Evolutionary conservation across 2,888 invertebrate species (phyloP).

Genomic region (Agrilus mali): DNA sequence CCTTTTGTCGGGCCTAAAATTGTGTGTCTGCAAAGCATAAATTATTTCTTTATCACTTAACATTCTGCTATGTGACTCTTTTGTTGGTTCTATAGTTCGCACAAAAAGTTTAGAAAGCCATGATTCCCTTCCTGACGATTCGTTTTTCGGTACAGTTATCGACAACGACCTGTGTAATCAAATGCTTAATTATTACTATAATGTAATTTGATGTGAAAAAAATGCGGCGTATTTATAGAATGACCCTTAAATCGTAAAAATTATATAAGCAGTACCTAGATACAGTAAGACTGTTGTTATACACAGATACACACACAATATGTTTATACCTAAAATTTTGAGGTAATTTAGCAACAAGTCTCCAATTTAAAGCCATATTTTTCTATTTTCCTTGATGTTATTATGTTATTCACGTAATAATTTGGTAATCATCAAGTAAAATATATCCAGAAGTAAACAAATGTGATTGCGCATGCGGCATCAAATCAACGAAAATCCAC

Average conservation of each 20-base stretch:
- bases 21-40: conserved; percentile 91
- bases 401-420: no score
- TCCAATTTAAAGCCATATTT: conserved; percentile 27
- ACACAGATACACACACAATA: neutral
- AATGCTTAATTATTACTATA: neutral
- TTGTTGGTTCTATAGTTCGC: conserved; percentile 84
- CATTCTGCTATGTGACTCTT: conserved; percentile 93
- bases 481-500: no score
- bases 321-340: conserved; percentile 24
- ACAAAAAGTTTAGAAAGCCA: conserved; percentile 85
- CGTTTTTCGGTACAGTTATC: conserved; percentile 35
- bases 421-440: no score
- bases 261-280: neutral
- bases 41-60: conserved; percentile 92
- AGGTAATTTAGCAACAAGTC: conserved; percentile 21
- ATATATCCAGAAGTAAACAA: no score
- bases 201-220: neutral
- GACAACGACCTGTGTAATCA: conserved; percentile 21
- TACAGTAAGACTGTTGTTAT: neutral
- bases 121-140: conserved; percentile 37
- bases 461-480: no score
- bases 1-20: conserved; percentile 80
- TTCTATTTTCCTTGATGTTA: neutral
- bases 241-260: neutral
- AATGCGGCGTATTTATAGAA: no score